These are phyloP conservation scores for Erethizon dorsatum DNA, from an alignment of 2,797 vertebrate species.

Conservation along the genomic window DNA sequence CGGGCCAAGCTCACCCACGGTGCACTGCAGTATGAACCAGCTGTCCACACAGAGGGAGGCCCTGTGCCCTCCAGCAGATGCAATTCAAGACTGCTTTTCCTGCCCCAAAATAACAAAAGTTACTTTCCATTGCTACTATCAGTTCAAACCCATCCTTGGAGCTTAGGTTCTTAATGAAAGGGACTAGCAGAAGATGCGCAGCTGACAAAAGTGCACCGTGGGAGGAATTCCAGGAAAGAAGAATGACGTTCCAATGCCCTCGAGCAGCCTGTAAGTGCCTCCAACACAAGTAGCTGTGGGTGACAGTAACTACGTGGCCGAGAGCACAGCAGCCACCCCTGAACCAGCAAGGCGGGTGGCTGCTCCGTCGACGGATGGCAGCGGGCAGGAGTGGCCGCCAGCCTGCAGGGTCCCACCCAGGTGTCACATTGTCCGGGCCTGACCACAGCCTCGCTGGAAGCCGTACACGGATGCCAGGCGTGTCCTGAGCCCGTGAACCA, in stretches of 20 bases:
- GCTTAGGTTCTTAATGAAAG: background rate
- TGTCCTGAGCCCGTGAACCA: background rate
- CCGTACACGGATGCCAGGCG: background rate
- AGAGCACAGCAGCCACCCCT: too few relatives aligned
- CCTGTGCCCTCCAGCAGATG: background rate
- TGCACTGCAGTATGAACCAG: too few relatives aligned
- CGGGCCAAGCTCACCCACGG: fast-evolving
- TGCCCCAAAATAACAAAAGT: background rate
- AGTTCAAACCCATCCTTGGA: background rate
- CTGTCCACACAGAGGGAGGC: background rate
- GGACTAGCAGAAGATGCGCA: background rate
- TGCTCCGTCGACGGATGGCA: background rate
- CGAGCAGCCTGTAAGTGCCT: background rate
- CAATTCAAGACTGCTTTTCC: background rate
- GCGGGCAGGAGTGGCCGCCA: background rate
- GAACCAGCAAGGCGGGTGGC: too few relatives aligned
- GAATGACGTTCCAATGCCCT: background rate
- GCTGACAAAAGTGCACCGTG: background rate
- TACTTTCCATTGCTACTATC: background rate
- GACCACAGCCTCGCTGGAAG: background rate
- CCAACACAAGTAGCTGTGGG: background rate
- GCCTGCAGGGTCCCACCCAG: background rate
- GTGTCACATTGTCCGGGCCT: background rate
- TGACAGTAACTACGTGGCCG: background rate
- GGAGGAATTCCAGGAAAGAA: background rate